phyloP scores from a whole-genome alignment of 2,888 invertebrate species.

The Tetramorium bicarinatum region DNA sequence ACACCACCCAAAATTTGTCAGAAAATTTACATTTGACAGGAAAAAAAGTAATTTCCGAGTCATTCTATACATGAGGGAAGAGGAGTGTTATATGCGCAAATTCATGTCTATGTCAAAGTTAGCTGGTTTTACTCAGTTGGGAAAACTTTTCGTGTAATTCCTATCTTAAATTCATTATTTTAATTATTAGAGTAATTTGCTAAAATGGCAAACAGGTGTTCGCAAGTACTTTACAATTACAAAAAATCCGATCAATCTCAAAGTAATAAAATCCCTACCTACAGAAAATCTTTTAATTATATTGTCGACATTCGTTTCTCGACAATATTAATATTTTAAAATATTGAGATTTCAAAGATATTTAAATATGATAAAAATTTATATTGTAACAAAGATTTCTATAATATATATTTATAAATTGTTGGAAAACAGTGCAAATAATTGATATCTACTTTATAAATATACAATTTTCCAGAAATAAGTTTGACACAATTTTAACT shows the following conservation, averaged over 20 bases:
- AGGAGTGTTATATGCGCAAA: neutral
- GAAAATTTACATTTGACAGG: neutral
- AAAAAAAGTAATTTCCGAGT: neutral
- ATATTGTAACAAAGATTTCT: neutral
- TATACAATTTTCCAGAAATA: neutral
- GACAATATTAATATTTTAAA: neutral
- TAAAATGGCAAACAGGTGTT: constrained; percentile 56
- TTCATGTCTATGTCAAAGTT: constrained; percentile 25
- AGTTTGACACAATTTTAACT: neutral
- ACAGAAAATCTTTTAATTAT: neutral
- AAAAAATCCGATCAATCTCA: neutral
- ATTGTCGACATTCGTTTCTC: neutral
- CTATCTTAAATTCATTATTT: constrained; percentile 53
- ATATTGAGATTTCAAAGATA: neutral
- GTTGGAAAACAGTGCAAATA: neutral
- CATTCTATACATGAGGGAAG: neutral
- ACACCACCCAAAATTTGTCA: neutral
- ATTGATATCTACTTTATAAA: neutral
- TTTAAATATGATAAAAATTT: neutral
- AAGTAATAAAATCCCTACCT: neutral
- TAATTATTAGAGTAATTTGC: constrained; percentile 47
- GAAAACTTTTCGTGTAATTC: constrained; percentile 36
- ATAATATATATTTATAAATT: neutral
- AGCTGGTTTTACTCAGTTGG: constrained; percentile 32
- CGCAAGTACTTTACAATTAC: constrained; percentile 45